These are phyloP conservation scores for Borostomias antarcticus DNA, from an alignment of 2,797 vertebrate genomes.

Conservation along the genomic window DNA sequence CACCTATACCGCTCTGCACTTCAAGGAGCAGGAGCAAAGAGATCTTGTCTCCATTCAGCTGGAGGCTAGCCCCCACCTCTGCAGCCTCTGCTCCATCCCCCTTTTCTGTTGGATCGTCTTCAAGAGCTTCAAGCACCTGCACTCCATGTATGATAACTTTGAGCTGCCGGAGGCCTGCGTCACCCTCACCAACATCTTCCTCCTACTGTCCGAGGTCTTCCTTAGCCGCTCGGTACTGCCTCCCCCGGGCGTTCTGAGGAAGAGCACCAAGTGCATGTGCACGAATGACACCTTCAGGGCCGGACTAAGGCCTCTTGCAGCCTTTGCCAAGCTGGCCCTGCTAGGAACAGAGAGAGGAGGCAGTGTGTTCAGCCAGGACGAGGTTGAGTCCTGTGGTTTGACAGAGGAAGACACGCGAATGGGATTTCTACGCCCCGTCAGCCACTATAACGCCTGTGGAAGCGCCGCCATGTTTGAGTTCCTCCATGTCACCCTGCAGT, in stretches of 20 bases:
- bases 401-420: slow-evolving; percentile 81
- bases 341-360: slow-evolving; percentile 74
- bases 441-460: slow-evolving; percentile 64
- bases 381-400: slow-evolving; percentile 69
- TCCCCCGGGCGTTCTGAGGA: slow-evolving; percentile 74
- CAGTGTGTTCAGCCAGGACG: slow-evolving; percentile 83
- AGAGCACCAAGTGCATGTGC: slow-evolving; percentile 79
- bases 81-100: slow-evolving; percentile 88
- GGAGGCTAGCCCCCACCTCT: slow-evolving; percentile 89
- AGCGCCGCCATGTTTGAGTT: slow-evolving; percentile 81
- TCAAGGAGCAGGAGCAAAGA: slow-evolving; percentile 73
- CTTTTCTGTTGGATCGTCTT: slow-evolving; percentile 97
- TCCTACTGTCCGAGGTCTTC: slow-evolving; percentile 88
- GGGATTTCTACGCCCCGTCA: slow-evolving; percentile 83
- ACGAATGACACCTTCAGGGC: slow-evolving; percentile 77
- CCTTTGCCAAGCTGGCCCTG: slow-evolving; percentile 83
- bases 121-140: slow-evolving; percentile 87
- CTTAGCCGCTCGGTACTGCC: slow-evolving; percentile 70
- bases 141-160: slow-evolving; percentile 72
- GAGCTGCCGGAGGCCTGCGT: slow-evolving; percentile 79
- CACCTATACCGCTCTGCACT: slow-evolving; percentile 80
- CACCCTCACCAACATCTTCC: slow-evolving; percentile 89
- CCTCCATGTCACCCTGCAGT: slow-evolving; percentile 89
- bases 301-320: slow-evolving; percentile 70
- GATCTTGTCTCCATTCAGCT: slow-evolving; percentile 80